Evolutionary conservation across 2,888 invertebrate species (phyloP), one percentile per base, ranked within the genome.

Genomic region (Brenthis hecate): DNA sequence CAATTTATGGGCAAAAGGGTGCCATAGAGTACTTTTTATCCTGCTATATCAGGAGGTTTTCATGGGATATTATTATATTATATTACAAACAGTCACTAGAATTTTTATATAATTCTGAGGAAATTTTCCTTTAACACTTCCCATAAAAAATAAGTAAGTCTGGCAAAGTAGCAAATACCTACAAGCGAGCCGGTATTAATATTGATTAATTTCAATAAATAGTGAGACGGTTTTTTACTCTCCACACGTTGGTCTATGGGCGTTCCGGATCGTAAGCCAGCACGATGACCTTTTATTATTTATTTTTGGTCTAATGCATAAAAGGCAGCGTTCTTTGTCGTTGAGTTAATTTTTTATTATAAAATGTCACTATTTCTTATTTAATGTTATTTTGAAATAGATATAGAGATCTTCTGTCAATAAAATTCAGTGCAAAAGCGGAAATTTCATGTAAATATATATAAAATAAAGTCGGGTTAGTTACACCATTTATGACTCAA

Each of bases 181-280:
- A 69, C 19, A 57, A 65, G 28, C 50, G 43, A 63, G 43, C 32
- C 62, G 56, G 53, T 43, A 64, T 64, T 72, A 76, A 73, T 72
- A 73, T 75, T 75, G 76, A 76, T 81, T 81, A 77, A 80, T 81
- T 80, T 81, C 81, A 80, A 84, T 84, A 83, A 85, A 84, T 85
- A 76, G 78, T 76, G 80, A 81, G 84, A 81, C 85, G 82, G 82
- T 85, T 88, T 90, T 88, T 89, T 91, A 85, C 81, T 79, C 75
- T 76, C 78, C 82, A 84, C 85, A 84, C 85, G 87, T 85, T 85
- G 85, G 83, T 85, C 84, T 86, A 86, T 81, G 82, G 80, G 78
- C 87, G 92, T 92, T 92, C 92, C 92, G 91, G 92, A 91, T 91
- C 86, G 89, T 87, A 82, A 84, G 89, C 87, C 82, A 81, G 92